Percentiles rank a stretch among this genome's conserved stretches.
Evolutionary conservation across 2,888 invertebrate species (phyloP).

Genomic region (Hipparchia sbordonii): DNA sequence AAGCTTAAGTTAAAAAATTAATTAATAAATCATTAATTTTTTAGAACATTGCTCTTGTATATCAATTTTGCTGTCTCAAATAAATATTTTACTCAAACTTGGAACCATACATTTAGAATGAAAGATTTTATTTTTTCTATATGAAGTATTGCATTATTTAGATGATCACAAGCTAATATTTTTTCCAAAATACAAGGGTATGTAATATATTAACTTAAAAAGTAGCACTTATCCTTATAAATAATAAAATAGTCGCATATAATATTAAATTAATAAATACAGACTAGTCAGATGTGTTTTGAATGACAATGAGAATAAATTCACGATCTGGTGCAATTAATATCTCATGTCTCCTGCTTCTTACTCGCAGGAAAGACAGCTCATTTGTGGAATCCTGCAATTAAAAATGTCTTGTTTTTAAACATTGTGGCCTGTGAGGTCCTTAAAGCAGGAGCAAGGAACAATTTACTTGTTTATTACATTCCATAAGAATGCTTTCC

Average conservation of each 20-base stretch:
- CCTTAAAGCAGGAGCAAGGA: no score
- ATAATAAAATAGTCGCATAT: conserved; percentile 6
- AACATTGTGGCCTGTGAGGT: neutral
- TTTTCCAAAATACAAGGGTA: neutral
- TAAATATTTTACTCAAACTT: no score
- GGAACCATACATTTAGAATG: no score
- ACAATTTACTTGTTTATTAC: no score
- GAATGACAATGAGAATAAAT: conserved; percentile 96
- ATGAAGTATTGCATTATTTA: neutral
- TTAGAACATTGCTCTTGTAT: no score
- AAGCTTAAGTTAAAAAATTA: no score
- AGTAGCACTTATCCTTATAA: conserved; percentile 17
- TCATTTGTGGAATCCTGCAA: conserved; percentile 96
- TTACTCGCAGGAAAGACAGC: conserved; percentile 95
- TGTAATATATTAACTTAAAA: conserved; percentile 20
- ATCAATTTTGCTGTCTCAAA: no score
- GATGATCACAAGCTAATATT: neutral
- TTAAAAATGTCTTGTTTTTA: neutral
- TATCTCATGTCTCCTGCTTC: conserved; percentile 98
- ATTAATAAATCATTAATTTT: no score
- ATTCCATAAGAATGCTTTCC: no score
- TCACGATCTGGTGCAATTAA: conserved; percentile 99
- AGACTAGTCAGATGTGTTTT: conserved; percentile 86
- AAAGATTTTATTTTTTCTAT: no score
- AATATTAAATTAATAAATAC: no score